Evolutionary conservation across 2,797 vertebrate species (phyloP).

Genomic region (Gila robusta): DNA sequence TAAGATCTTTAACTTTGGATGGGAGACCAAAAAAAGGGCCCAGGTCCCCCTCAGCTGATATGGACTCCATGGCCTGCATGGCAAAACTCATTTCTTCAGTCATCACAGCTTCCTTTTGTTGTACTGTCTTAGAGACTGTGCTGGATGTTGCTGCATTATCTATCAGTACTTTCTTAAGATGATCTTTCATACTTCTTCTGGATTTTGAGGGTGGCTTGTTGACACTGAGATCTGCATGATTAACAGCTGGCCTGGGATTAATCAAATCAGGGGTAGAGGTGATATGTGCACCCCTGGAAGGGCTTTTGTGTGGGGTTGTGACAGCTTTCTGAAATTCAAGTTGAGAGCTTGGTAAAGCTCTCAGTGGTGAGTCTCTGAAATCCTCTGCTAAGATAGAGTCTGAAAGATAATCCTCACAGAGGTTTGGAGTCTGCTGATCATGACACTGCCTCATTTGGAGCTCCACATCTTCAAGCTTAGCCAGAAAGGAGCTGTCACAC

Average conservation of each 20-base stretch:
- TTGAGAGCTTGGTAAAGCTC: conserved; percentile 84
- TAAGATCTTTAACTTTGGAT: conserved; percentile 90
- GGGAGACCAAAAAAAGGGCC: conserved; percentile 97
- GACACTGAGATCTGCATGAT: not conserved
- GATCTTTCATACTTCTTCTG: conserved; percentile 84
- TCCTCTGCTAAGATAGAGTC: conserved; percentile 59
- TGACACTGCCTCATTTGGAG: conserved; percentile 58
- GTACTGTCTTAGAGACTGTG: conserved; percentile 76
- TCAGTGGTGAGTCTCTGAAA: conserved; percentile 68
- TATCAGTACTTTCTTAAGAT: conserved; percentile 89
- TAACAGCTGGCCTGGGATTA: not conserved
- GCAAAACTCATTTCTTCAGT: conserved; percentile 88
- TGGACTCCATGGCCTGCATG: conserved; percentile 78
- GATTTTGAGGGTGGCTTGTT: conserved; percentile 54
- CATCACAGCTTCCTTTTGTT: conserved; percentile 84
- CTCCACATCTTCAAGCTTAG: conserved; percentile 81
- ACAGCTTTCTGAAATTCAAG: conserved; percentile 72
- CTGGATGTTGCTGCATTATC: conserved; percentile 84
- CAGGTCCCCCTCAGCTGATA: conserved; percentile 78
- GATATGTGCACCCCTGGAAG: not conserved
- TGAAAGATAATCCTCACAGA: conserved; percentile 43
- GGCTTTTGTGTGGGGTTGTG: conserved; percentile 53
- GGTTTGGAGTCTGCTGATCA: conserved; percentile 8
- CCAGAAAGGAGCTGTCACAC: conserved; percentile 83
- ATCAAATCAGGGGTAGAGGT: conserved; percentile 58